Percentiles rank a stretch among this genome's conserved stretches.
Evolutionary conservation across 1,140 invertebrate genomes (phyloP).

Genomic region (Druon quercuslanigerum): DNA sequence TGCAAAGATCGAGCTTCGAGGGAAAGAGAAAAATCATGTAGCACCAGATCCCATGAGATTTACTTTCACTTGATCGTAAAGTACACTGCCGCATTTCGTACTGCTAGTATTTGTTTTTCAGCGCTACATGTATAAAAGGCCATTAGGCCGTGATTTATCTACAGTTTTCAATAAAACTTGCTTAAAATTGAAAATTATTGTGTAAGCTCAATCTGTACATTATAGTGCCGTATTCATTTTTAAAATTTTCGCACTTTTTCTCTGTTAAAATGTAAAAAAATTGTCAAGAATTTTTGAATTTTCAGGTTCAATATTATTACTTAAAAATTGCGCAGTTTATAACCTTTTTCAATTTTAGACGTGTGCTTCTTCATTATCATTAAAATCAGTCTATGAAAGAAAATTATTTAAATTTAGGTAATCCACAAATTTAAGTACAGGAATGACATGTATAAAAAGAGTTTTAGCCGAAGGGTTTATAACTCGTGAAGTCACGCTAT

Average conservation of each 20-base stretch:
- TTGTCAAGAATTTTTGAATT: too few species aligned
- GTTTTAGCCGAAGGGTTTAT: too few species aligned
- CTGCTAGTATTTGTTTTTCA: conserved; percentile 22
- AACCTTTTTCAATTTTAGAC: too few species aligned
- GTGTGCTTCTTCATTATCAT: too few species aligned
- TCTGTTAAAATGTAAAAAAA: neutral
- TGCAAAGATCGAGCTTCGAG: conserved; percentile 22
- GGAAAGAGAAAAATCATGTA: conserved; percentile 24
- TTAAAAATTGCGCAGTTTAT: too few species aligned
- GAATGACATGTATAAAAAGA: too few species aligned
- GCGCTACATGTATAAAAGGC: conserved; percentile 9
- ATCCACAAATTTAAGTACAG: too few species aligned
- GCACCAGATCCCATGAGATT: conserved; percentile 33
- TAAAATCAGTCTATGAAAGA: too few species aligned
- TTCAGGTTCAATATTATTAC: too few species aligned
- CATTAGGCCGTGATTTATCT: conserved; percentile 42
- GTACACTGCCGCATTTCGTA: conserved; percentile 24
- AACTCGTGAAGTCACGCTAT: too few species aligned
- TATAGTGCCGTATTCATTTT: neutral
- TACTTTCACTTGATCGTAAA: conserved; percentile 40
- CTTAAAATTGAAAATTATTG: conserved; percentile 24
- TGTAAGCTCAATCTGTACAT: neutral
- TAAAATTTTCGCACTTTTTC: neutral
- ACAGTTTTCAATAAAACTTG: conserved; percentile 1
- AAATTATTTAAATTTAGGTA: too few species aligned